A percentile compares a stretch with the other conserved stretches of the same genome.
Evolutionary conservation across 2,113 vertebrate genomes (phyloP).

Genomic region (Eonycteris spelaea): DNA sequence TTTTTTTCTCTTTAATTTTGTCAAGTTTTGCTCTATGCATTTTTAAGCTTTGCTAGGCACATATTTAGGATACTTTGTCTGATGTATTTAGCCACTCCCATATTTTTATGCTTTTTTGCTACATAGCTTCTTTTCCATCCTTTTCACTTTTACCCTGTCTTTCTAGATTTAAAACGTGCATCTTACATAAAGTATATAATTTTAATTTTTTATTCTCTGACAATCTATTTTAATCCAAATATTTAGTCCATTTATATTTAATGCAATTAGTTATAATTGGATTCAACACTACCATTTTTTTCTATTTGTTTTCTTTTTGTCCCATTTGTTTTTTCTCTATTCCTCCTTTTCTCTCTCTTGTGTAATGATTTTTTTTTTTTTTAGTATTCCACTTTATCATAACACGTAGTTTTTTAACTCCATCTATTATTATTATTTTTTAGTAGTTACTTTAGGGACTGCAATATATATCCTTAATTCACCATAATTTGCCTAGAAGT

Average conservation of each 20-base stretch:
- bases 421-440: neutral
- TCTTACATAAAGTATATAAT: neutral
- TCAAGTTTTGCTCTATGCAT: too few species aligned
- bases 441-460: neutral
- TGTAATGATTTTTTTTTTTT: neutral
- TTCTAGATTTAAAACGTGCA: neutral
- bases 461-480: neutral
- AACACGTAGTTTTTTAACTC: neutral
- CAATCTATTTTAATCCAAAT: neutral
- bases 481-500: neutral
- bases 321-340: neutral
- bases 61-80: neutral
- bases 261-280: neutral
- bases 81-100: neutral
- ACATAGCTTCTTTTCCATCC: neutral
- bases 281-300: neutral
- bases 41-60: neutral
- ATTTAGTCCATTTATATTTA: neutral
- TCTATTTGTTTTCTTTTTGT: neutral
- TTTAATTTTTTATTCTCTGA: neutral
- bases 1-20: neutral
- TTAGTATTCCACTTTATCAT: neutral
- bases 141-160: neutral
- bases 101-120: neutral
- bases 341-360: neutral